phyloP scores from a whole-genome alignment of 1,140 invertebrate genomes.

The Drosophila guanche region DNA sequence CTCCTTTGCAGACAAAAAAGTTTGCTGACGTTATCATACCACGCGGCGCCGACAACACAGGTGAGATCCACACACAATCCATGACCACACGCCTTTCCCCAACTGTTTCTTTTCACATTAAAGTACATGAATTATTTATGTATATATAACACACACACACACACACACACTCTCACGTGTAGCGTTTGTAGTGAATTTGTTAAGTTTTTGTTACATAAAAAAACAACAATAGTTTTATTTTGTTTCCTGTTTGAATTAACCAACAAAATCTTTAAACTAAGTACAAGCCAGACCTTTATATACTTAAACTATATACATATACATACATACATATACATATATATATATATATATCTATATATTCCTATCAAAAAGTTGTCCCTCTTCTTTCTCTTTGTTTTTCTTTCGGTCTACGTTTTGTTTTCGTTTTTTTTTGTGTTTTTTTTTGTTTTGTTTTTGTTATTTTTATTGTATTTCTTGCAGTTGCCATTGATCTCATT shows the following conservation, averaged over 20 bases:
- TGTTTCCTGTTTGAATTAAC: too few species aligned
- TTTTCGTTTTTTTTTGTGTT: slow-evolving; percentile 28
- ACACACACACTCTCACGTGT: slow-evolving; percentile 14
- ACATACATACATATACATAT: too few species aligned
- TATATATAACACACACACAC: slow-evolving; percentile 14
- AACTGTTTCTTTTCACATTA: slow-evolving; percentile 33
- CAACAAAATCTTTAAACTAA: too few species aligned
- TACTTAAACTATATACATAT: too few species aligned
- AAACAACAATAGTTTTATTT: too few species aligned
- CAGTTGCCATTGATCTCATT: slow-evolving; percentile 99
- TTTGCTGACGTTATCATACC: slow-evolving; percentile 99
- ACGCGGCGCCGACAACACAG: slow-evolving; percentile 97
- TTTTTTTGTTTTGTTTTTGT: slow-evolving; percentile 67
- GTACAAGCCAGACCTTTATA: too few species aligned
- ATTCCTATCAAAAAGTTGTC: slow-evolving; percentile 20
- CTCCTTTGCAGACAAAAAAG: slow-evolving; percentile 94
- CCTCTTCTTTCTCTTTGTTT: slow-evolving; percentile 22
- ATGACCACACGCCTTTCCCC: neutral
- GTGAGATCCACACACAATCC: slow-evolving; percentile 85
- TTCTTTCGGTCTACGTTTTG: slow-evolving; percentile 29
- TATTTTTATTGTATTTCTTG: slow-evolving; percentile 85
- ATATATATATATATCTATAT: too few species aligned
- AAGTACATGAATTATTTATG: neutral
- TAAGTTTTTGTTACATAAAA: too few species aligned
- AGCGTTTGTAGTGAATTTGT: slow-evolving; percentile 5